phyloP scores from a whole-genome alignment of 2,113 vertebrate genomes.

The Brienomyrus brachyistius region DNA sequence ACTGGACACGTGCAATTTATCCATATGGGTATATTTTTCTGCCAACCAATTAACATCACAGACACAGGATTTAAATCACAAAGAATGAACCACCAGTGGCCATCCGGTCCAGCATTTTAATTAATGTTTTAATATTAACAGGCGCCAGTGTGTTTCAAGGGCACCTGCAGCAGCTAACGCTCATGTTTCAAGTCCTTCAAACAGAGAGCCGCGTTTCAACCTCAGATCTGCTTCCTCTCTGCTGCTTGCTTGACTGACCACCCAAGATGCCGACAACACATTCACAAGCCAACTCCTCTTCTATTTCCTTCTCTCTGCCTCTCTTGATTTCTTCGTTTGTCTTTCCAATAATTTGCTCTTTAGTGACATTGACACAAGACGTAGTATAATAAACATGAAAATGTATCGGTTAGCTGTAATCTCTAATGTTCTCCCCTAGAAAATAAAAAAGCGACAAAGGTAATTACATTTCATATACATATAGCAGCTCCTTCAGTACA shows the following conservation, averaged over 20 bases:
- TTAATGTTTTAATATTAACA: neutral
- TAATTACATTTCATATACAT: neutral
- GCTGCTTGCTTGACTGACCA: neutral
- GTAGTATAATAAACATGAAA: neutral
- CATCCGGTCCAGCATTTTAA: neutral
- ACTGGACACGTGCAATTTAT: neutral
- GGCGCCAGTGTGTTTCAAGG: neutral
- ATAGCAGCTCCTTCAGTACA: neutral
- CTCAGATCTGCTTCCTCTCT: neutral
- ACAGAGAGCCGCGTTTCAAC: neutral
- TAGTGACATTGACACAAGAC: neutral
- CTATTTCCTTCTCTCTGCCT: neutral
- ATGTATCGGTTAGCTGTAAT: neutral
- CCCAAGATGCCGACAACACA: neutral
- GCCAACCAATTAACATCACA: neutral
- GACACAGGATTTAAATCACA: neutral
- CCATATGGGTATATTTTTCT: neutral
- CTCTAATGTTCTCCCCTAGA: neutral
- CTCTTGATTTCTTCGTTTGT: neutral
- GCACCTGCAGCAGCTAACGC: neutral
- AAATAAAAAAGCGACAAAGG: neutral
- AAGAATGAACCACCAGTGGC: neutral
- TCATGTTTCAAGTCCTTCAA: neutral
- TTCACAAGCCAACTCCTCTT: neutral
- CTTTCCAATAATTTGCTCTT: neutral